These are phyloP conservation scores for Aselliscus stoliczkanus DNA, from an alignment of 2,797 vertebrate species.

Conservation along the genomic window DNA sequence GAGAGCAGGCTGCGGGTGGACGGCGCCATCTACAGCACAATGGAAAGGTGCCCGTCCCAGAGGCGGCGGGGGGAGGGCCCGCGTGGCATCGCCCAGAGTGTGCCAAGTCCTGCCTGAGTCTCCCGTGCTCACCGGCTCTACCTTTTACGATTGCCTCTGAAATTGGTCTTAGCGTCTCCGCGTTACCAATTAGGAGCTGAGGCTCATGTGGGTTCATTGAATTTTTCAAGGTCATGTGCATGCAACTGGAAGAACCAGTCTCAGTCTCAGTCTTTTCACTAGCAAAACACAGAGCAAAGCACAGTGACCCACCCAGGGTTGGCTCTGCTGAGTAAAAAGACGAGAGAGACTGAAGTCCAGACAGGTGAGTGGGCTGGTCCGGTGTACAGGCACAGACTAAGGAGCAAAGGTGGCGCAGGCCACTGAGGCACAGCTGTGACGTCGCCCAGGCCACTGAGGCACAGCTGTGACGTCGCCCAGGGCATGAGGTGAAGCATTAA, in stretches of 20 bases:
- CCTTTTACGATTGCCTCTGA: accelerated
- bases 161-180: accelerated
- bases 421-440: background rate
- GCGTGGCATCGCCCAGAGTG: background rate
- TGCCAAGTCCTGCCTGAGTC: background rate
- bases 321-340: no score
- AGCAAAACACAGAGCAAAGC: background rate
- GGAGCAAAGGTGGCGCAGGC: no score
- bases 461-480: no score
- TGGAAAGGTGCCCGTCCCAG: slow-evolving; percentile 73
- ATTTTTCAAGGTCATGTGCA: accelerated
- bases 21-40: slow-evolving; percentile 55
- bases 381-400: background rate
- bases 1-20: slow-evolving; percentile 77
- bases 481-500: no score
- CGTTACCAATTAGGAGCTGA: no score
- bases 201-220: accelerated
- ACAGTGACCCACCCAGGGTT: accelerated
- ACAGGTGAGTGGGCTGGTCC: accelerated
- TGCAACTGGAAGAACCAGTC: accelerated
- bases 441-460: no score
- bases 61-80: accelerated
- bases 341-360: background rate
- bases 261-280: background rate
- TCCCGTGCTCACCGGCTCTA: accelerated